Evolutionary conservation across 2,888 invertebrate species (phyloP).

Genomic region (Phymatocera aterrima): DNA sequence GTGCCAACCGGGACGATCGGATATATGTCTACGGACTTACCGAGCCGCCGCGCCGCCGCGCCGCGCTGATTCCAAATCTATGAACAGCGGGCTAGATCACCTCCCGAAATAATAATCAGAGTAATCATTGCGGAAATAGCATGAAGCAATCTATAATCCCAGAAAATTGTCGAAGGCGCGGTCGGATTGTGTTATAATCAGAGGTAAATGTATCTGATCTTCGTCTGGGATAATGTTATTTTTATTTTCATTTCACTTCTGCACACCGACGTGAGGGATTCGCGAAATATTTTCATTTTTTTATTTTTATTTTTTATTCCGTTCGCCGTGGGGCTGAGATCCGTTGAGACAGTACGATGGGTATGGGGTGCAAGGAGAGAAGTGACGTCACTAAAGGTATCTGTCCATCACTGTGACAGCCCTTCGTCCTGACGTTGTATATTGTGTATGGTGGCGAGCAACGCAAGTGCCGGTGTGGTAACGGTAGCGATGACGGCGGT

Average conservation of each 20-base stretch:
- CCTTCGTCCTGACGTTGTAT: conserved; percentile 1
- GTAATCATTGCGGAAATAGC: background rate
- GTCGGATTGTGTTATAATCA: too few relatives aligned
- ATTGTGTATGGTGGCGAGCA: background rate
- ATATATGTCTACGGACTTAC: background rate
- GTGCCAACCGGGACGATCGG: conserved; percentile 11
- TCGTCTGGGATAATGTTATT: background rate
- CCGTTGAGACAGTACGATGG: background rate
- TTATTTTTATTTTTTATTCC: too few relatives aligned
- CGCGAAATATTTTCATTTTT: background rate
- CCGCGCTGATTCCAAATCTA: conserved; percentile 1
- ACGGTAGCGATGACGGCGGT: conserved; percentile 22
- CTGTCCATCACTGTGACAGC: conserved; percentile 60
- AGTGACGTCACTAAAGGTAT: conserved; percentile 53
- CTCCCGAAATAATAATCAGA: conserved; percentile 9
- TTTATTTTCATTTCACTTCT: background rate
- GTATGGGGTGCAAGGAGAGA: conserved; percentile 28
- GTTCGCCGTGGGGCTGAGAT: background rate
- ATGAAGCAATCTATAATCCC: conserved; percentile 6
- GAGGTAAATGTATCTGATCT: background rate
- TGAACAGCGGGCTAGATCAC: background rate
- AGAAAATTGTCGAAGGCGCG: conserved; percentile 4
- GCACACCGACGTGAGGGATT: background rate
- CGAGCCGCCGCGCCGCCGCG: too few relatives aligned
- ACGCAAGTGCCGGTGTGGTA: conserved; percentile 1